Evolutionary conservation across 1,140 invertebrate genomes (phyloP).

Genomic region (Drosophila seguyi): DNA sequence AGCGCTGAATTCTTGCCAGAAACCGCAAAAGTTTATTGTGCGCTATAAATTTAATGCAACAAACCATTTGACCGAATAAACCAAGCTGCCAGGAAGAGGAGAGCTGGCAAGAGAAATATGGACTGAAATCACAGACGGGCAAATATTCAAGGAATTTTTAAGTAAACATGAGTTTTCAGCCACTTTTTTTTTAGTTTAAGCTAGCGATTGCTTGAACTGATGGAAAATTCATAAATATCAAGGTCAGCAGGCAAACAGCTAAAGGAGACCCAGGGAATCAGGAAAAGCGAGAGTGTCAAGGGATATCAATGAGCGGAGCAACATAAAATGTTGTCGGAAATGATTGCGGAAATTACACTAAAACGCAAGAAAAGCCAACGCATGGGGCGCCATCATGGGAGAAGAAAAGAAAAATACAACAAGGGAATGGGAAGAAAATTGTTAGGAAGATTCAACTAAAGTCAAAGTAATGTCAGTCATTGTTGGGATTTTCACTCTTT

Average conservation of each 20-base stretch:
- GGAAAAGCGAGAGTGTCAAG: constrained; percentile 2
- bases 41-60: constrained; percentile 79
- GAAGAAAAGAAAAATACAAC: background rate
- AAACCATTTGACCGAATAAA: constrained; percentile 68
- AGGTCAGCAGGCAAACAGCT: constrained; percentile 31
- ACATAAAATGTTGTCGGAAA: constrained; percentile 79
- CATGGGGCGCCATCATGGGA: background rate
- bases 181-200: no score
- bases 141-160: constrained; percentile 8
- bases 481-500: background rate
- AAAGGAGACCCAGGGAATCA: background rate
- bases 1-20: constrained; percentile 65
- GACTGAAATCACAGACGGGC: constrained; percentile 1
- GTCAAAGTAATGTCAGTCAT: constrained; percentile 34
- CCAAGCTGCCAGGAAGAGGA: constrained; percentile 5
- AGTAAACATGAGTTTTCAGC: background rate
- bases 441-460: background rate
- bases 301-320: constrained; percentile 49
- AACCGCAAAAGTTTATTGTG: constrained; percentile 76
- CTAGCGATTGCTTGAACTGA: background rate
- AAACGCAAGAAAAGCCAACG: constrained; percentile 51
- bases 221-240: constrained; percentile 19
- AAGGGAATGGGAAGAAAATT: background rate
- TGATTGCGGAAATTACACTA: constrained; percentile 80
- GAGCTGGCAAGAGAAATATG: background rate